Percentiles rank a stretch among this genome's conserved stretches.
Conservation (phyloP, 1,140 invertebrate species). For the Drosophila lini region DNA sequence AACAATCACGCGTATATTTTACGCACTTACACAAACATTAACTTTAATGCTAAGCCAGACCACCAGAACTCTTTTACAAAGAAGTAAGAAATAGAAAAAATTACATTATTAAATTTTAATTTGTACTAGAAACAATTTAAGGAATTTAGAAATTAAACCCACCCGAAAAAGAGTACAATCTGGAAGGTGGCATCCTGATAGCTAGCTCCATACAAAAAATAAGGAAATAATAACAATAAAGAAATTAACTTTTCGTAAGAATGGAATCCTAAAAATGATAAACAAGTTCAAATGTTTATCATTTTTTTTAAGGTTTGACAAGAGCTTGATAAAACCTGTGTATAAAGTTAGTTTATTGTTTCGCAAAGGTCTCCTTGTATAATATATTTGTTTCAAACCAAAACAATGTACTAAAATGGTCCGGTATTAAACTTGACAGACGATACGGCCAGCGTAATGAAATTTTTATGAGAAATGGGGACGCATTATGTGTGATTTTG, state of each 20-base stretch:
- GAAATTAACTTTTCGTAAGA: neutral
- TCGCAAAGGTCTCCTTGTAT: neutral
- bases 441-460: constrained; percentile 47
- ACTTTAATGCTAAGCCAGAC: neutral
- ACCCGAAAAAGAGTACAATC: too few species aligned
- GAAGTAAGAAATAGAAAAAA: neutral
- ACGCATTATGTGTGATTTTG: constrained; percentile 60
- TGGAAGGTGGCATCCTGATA: too few species aligned
- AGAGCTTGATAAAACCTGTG: neutral
- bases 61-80: neutral
- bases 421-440: constrained; percentile 32
- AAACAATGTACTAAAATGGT: constrained; percentile 16
- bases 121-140: neutral
- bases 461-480: constrained; percentile 69
- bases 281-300: neutral
- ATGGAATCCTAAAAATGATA: too few species aligned
- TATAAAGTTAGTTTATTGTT: neutral
- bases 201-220: neutral
- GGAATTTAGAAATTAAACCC: too few species aligned
- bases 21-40: constrained; percentile 4
- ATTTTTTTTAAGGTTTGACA: neutral
- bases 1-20: constrained; percentile 11
- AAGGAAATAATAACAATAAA: neutral
- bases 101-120: neutral
- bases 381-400: constrained; percentile 5